Evolutionary conservation across 2,797 vertebrate genomes (phyloP).

Genomic region (Malacoraja senta): DNA sequence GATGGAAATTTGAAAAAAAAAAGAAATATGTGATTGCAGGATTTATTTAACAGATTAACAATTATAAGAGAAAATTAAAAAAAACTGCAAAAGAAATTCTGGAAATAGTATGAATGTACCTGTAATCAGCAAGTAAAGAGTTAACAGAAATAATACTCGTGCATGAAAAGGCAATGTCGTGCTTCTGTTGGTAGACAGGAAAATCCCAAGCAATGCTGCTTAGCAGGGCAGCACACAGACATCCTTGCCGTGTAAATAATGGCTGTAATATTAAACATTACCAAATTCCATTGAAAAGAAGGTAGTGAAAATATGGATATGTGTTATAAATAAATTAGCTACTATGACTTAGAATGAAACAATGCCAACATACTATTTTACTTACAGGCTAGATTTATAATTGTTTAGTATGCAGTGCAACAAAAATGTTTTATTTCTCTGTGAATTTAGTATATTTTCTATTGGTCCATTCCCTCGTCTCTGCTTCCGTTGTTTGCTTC

Average conservation of each 20-base stretch:
- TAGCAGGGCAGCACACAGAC: conserved; percentile 31
- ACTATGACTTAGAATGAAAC: not conserved
- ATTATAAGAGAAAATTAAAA: not conserved
- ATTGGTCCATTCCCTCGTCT: not conserved
- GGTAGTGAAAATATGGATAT: not conserved
- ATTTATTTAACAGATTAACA: not conserved
- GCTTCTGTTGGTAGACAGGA: conserved; percentile 29
- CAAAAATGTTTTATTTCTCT: not conserved
- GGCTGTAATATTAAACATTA: conserved; percentile 38
- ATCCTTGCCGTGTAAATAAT: conserved; percentile 36
- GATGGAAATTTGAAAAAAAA: not conserved
- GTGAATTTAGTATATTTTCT: conserved; percentile 8
- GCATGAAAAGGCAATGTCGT: conserved; percentile 20
- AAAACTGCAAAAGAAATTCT: not conserved
- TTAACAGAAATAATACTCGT: conserved; percentile 22
- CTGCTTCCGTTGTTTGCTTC: not conserved
- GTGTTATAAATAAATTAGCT: conserved; percentile 16
- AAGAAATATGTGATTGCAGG: not conserved
- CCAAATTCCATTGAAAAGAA: conserved; percentile 36
- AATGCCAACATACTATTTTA: not conserved
- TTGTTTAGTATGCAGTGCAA: not conserved
- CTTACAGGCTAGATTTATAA: not conserved
- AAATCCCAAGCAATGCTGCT: conserved; percentile 35
- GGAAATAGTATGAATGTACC: too few species aligned
- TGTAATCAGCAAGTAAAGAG: conserved; percentile 20